phyloP scores from a whole-genome alignment of 2,888 invertebrate species.

The Frankliniella fusca region DNA sequence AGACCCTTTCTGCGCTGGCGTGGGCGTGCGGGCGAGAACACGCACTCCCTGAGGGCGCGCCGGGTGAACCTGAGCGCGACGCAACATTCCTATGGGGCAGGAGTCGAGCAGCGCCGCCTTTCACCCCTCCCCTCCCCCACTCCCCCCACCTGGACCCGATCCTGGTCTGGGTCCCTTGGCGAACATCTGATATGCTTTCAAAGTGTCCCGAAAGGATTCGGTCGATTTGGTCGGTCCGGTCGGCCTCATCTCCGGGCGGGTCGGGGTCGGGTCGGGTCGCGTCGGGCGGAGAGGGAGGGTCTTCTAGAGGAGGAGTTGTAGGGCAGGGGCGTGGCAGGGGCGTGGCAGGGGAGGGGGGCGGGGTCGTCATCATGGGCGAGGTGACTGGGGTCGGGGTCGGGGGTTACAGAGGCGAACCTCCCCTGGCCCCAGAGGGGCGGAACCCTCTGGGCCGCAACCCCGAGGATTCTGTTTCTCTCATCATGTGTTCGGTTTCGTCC shows the following conservation, averaged over 20 bases:
- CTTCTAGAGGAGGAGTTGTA: background rate
- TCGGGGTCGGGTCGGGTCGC: background rate
- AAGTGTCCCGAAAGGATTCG: conserved; percentile 24
- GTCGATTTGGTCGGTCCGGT: background rate
- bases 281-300: background rate
- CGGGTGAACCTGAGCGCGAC: no score
- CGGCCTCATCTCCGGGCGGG: background rate
- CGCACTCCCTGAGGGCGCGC: no score
- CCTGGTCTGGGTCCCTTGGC: no score
- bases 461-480: no score
- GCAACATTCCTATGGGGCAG: background rate
- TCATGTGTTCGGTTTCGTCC: no score
- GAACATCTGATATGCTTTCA: background rate
- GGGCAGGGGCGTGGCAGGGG: background rate
- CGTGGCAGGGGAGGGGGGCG: background rate
- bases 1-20: no score
- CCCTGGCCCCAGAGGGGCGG: no score
- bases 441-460: no score
- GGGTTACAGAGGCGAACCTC: no score
- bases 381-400: no score
- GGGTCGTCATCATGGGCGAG: background rate
- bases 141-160: background rate
- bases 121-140: background rate
- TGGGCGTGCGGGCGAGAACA: no score
- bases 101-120: background rate